phyloP scores from a whole-genome alignment of 1,140 invertebrate genomes.

The Cydia fagiglandana region DNA sequence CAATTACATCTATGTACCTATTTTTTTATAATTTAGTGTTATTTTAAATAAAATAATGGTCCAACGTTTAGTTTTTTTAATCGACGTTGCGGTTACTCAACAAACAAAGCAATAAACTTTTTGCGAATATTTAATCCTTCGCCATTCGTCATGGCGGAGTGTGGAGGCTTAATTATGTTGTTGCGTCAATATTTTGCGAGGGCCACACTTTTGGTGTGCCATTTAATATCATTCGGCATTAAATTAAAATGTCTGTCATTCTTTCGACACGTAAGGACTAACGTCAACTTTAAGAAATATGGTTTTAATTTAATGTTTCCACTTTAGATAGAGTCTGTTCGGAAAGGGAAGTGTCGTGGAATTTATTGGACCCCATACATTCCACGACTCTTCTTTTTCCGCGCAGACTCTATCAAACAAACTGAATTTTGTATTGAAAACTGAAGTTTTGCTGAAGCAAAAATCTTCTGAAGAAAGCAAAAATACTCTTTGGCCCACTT shows the following conservation, averaged over 20 bases:
- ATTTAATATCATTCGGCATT: background rate
- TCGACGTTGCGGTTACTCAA: background rate
- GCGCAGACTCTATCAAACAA: background rate
- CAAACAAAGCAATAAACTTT: background rate
- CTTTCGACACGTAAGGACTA: background rate
- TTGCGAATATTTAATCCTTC: background rate
- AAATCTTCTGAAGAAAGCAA: too few relatives aligned
- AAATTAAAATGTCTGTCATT: constrained; percentile 8
- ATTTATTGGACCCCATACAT: too few relatives aligned
- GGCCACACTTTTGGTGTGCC: background rate
- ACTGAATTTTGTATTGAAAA: background rate
- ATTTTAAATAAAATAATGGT: too few relatives aligned
- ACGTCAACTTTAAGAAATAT: background rate
- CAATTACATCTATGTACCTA: too few relatives aligned
- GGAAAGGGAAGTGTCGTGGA: too few relatives aligned
- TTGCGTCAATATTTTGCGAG: background rate
- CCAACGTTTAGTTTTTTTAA: too few relatives aligned
- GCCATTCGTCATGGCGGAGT: background rate
- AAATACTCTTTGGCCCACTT: background rate
- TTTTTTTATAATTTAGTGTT: too few relatives aligned
- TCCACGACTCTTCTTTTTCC: too few relatives aligned
- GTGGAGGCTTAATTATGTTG: constrained; percentile 5
- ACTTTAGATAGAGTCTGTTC: too few relatives aligned
- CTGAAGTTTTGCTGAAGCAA: too few relatives aligned
- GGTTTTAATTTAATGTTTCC: background rate